Conservation (phyloP, 2,888 invertebrate species). For the Osedax frankpressi region DNA sequence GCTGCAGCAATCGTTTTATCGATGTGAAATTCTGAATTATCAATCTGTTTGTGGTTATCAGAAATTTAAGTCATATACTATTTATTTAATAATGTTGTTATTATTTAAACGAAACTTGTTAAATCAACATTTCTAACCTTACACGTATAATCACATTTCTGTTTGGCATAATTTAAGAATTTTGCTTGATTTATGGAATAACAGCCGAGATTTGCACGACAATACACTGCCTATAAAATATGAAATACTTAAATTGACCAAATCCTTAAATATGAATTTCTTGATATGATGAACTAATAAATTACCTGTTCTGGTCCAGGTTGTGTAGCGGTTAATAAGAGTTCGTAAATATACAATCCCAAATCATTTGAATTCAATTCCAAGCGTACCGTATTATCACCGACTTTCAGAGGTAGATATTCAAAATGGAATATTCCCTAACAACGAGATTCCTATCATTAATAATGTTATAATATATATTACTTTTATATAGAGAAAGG, state of each 20-base stretch:
- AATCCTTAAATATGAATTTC: too few species aligned
- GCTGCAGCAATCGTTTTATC: constrained; percentile 45
- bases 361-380: constrained; percentile 44
- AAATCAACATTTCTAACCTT: too few species aligned
- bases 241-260: too few species aligned
- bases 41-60: constrained; percentile 32
- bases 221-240: constrained; percentile 37
- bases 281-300: too few species aligned
- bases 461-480: background rate
- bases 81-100: background rate
- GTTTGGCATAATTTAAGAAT: constrained; percentile 46
- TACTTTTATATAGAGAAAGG: background rate
- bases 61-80: background rate
- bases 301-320: constrained; percentile 41
- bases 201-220: constrained; percentile 41
- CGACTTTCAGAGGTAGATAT: constrained; percentile 44
- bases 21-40: constrained; percentile 44
- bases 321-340: constrained; percentile 40
- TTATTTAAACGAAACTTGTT: too few species aligned
- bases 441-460: background rate
- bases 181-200: constrained; percentile 37
- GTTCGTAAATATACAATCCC: constrained; percentile 43
- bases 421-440: constrained; percentile 44
- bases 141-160: constrained; percentile 46
- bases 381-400: constrained; percentile 36